A percentile compares a stretch with the other conserved stretches of the same genome.
These are phyloP conservation scores for Macrophya alboannulata DNA, from an alignment of 2,888 invertebrate species.

Conservation along the genomic window DNA sequence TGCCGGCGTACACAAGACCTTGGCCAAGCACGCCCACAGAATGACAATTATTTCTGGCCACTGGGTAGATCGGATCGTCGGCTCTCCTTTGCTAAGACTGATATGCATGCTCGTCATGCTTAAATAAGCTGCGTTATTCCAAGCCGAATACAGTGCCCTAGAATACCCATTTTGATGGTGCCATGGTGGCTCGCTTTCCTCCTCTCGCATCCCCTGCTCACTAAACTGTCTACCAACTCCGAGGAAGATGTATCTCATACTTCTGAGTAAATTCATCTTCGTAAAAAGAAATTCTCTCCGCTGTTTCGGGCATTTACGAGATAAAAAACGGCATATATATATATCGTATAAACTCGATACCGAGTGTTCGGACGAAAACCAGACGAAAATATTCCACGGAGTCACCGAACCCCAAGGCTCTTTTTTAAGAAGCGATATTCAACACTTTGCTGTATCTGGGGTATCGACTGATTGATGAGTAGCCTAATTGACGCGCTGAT, in stretches of 20 bases:
- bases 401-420: not conserved
- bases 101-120: slow-evolving; percentile 77
- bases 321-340: too few relatives aligned
- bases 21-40: slow-evolving; percentile 63
- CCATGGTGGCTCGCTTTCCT: not conserved
- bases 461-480: not conserved
- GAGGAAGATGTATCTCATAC: slow-evolving; percentile 12
- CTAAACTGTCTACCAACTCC: not conserved
- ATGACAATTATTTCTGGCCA: slow-evolving; percentile 77
- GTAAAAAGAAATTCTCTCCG: not conserved
- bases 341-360: not conserved
- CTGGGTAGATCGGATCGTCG: slow-evolving; percentile 75
- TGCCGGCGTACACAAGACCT: slow-evolving; percentile 22
- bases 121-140: slow-evolving; percentile 75
- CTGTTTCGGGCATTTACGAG: not conserved
- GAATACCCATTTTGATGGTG: slow-evolving; percentile 74
- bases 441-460: too few relatives aligned
- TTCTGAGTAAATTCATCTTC: slow-evolving; percentile 17
- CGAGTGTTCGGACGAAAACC: not conserved
- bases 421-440: not conserved
- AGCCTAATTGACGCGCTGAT: not conserved
- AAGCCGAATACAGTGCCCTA: slow-evolving; percentile 72
- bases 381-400: not conserved
- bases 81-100: slow-evolving; percentile 74
- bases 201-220: not conserved